Evolutionary conservation across 2,113 vertebrate species (phyloP), one percentile per base, ranked within the genome.

Genomic region (Mugil cephalus): DNA sequence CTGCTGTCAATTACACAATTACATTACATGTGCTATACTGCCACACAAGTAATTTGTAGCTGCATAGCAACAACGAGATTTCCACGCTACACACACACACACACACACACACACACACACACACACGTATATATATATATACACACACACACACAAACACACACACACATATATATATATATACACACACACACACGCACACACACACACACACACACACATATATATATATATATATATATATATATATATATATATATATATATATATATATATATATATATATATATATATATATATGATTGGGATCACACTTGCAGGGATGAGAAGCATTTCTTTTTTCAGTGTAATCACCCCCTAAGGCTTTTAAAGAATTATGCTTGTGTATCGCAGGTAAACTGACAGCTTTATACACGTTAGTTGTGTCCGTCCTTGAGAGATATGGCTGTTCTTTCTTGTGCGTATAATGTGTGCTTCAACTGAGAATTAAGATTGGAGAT

Each of bases 51-150:
- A 63, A 73, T 15, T 62, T 36, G 75, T 73, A 59, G 19, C 47
- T 78, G 46, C 76, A 63, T 68, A 54, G 56, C 60, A 51, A 55
- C 42, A 79, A 15, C 52, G 61, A 53, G 38, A 56, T 68, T 48
- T 18, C 3, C 12, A 39, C 13, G 8, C 38, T 3, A n/a, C 21
- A 77, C 58, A 45, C n/a, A n/a, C n/a, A n/a, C n/a, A n/a, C n/a
- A n/a, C n/a, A n/a, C n/a, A n/a, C n/a, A n/a, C n/a, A n/a, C n/a
- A n/a, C n/a, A n/a, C n/a, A n/a, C n/a, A n/a, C n/a, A n/a, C n/a
- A n/a, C n/a, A n/a, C n/a, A n/a, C n/a, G n/a, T n/a, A n/a, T n/a
- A n/a, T n/a, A n/a, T n/a, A n/a, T n/a, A n/a, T n/a, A n/a, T n/a
- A n/a, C n/a, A n/a, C n/a, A n/a, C n/a, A n/a, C n/a, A n/a, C n/a